Evolutionary conservation across 2,113 vertebrate species (phyloP), one percentile per base, ranked within the genome.

Genomic region (Nibea albiflora): DNA sequence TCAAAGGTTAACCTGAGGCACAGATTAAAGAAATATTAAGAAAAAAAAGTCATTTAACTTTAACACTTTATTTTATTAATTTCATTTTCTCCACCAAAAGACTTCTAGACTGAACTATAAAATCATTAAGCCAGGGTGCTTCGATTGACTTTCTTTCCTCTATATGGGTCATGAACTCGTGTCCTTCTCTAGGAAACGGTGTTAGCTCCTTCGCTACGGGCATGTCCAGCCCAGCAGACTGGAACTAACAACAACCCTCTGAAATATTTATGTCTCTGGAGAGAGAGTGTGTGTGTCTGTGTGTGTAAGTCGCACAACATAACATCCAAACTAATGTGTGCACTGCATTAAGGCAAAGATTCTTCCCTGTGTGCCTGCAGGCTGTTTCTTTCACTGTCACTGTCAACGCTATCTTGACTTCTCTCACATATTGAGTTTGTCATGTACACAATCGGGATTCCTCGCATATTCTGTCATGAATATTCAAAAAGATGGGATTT

Each of bases 191-290:
- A 64, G 56, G 67, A 84, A 78, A 31, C 6, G 70, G 57, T 74
- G 80, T 80, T 62, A 66, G 81, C 74, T 76, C 22, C 71, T 86
- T 69, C 26, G 12, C 71, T 72, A 52, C 7, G 19, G 73, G 86
- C 75, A 73, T 52, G 73, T 88, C 76, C 57, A 61, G 74, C 80
- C 80, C 87, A 89, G 73, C 85, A 93, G 91, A 93, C 90, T 91
- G 90, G 90, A 93, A 93, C 88, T 91, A 93, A 94, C 91, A 90
- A 86, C 87, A 88, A 71, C 79, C 73, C 72, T 78, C 81, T 94
- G 78, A 93, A 94, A 93, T 92, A 94, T 93, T 93, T 75, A 92
- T 91, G 84, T 89, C 89, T 80, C 90, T 35, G 35, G 77, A 84
- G 84, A 72, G 0, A 63, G 67, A 50, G 71, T 70, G 69, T 31